Conservation (phyloP, 1,140 invertebrate species). For the Formica selysi region DNA sequence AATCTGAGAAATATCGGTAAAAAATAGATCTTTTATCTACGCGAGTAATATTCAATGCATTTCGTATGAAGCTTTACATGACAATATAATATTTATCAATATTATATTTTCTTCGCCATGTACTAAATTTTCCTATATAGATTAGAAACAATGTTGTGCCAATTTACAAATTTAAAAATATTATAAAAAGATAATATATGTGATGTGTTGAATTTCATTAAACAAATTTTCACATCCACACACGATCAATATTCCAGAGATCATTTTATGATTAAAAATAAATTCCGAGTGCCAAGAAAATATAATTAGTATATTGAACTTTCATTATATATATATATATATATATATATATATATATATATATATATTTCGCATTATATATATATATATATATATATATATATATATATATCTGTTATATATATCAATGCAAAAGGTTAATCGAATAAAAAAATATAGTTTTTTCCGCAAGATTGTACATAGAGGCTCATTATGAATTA, state of each 20-base stretch:
- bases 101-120: background rate
- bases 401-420: too few relatives aligned
- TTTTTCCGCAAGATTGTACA: background rate
- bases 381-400: too few relatives aligned
- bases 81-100: background rate
- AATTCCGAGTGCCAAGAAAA: background rate
- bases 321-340: too few relatives aligned
- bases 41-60: background rate
- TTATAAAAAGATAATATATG: background rate
- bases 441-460: background rate
- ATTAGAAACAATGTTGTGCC: background rate
- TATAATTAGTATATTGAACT: background rate
- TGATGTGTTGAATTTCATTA: background rate
- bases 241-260: background rate
- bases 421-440: background rate
- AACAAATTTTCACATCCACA: background rate
- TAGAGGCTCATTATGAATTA: slow-evolving; percentile 5
- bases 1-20: background rate
- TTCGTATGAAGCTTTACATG: background rate
- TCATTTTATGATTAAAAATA: background rate
- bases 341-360: too few relatives aligned
- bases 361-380: too few relatives aligned
- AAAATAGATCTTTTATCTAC: background rate
- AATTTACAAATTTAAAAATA: background rate
- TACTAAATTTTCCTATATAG: background rate